These are phyloP conservation scores for Melitaea athalia DNA, from an alignment of 2,888 invertebrate genomes.

Conservation along the genomic window DNA sequence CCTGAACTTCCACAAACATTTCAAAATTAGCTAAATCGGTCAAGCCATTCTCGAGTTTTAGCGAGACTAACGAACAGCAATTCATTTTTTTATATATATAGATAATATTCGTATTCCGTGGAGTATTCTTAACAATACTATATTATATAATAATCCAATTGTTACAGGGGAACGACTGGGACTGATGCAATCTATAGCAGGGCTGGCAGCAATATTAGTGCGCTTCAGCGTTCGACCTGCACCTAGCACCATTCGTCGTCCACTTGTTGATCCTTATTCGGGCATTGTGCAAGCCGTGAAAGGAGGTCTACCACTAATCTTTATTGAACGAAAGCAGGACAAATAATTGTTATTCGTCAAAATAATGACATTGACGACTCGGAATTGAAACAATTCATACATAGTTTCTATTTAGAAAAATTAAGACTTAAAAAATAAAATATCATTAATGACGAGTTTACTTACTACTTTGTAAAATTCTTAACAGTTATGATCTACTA, in stretches of 20 bases:
- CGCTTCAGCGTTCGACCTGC: constrained; percentile 58
- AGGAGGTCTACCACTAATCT: constrained; percentile 19
- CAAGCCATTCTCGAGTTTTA: too few relatives aligned
- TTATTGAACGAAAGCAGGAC: constrained; percentile 31
- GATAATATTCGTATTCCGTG: background rate
- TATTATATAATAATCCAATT: background rate
- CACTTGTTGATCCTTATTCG: constrained; percentile 51
- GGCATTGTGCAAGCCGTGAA: constrained; percentile 51
- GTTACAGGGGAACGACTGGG: constrained; percentile 18
- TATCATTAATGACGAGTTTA: too few relatives aligned
- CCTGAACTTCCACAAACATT: too few relatives aligned
- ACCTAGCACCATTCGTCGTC: constrained; percentile 46
- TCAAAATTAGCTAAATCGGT: too few relatives aligned
- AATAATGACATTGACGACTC: too few relatives aligned
- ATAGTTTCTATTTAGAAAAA: too few relatives aligned
- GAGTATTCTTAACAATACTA: background rate
- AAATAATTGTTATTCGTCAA: background rate
- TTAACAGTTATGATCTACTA: too few relatives aligned
- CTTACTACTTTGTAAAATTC: too few relatives aligned
- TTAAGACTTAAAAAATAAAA: too few relatives aligned
- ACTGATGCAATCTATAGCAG: constrained; percentile 20
- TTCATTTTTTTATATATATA: too few relatives aligned
- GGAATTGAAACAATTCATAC: too few relatives aligned
- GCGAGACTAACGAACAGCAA: too few relatives aligned
- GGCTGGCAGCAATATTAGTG: constrained; percentile 55